Base-by-base conservation (phyloP, 2,888 invertebrate species). In the Melanargia galathea region DNA sequence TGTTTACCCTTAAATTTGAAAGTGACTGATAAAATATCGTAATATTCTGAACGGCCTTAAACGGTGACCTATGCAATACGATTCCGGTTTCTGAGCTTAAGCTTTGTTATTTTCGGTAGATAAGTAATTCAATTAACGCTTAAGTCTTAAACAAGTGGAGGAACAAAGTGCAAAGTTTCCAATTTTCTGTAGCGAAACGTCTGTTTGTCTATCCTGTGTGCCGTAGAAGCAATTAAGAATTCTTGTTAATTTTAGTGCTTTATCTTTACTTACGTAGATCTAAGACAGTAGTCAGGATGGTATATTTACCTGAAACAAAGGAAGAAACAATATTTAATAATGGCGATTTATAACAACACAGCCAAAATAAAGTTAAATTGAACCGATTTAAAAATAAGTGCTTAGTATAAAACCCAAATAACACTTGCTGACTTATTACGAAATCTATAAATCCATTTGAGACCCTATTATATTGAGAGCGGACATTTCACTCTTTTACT, bases 191-290 rank as follows among this genome's bases (percentile, higher is more conserved):
- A 52, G 35, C 33, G 22, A 35, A 35, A 35, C 52, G 5, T 16
- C 26, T 30, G 7, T 52, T 52, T 52, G 35, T 60, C 13, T 38
- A 58, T 35, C 40, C 35, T 48, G 45, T 52, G 26, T 46, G 26
- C 20, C 16, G 18, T 33, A 51, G 51, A 33, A 16, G 18, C 5
- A 35, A 11, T 18, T 52, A 13, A 16, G 22, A 49, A 16, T 18
- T 16, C 4, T 52, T 35, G 16, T 51, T 51, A 8, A 16, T n/a
- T 24, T 26, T 45, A 45, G 20, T 43, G 1, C 8, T n/a, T 13
- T 6, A 22, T n/a, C 13, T 13, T 7, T 6, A 13, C 46, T 48
- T 24, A 48, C 46, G 24, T 22, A 13, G 8, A 6, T 18, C 43
- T 43, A 18, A 18, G 18, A 10, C 2, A 43, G 18, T 18, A 18